Conservation (phyloP, 2,888 invertebrate species). For the Unio delphinus region DNA sequence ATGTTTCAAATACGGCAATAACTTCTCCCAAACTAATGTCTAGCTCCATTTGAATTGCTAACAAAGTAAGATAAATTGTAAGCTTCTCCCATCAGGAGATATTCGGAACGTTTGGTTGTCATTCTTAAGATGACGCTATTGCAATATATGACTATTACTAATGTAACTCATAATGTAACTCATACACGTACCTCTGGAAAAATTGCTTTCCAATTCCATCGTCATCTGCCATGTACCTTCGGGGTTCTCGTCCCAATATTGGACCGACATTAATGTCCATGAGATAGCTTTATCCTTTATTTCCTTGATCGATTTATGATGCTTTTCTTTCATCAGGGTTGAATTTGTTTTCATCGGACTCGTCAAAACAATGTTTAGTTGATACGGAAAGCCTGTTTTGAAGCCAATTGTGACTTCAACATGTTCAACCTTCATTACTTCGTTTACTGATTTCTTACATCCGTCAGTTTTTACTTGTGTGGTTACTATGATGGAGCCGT, state of each 20-base stretch:
- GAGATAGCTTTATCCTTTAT: not conserved
- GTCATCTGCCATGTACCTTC: constrained; percentile 14
- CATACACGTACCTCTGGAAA: too few relatives aligned
- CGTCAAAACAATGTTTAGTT: constrained; percentile 6
- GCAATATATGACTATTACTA: too few relatives aligned
- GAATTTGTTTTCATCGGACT: constrained; percentile 14
- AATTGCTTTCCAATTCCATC: constrained; percentile 5
- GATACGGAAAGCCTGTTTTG: constrained; percentile 8
- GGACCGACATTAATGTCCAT: constrained; percentile 24
- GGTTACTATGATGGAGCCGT: too few relatives aligned
- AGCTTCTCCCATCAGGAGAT: too few relatives aligned
- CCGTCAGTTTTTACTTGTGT: constrained; percentile 4
- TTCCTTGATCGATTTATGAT: not conserved
- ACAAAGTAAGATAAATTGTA: too few relatives aligned
- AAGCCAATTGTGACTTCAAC: constrained; percentile 13
- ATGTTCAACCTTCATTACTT: constrained; percentile 14
- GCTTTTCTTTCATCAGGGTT: constrained; percentile 10
- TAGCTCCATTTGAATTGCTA: too few relatives aligned
- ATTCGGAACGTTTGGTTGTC: too few relatives aligned
- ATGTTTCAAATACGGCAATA: too few relatives aligned
- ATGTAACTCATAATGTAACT: too few relatives aligned
- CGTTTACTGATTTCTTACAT: constrained; percentile 7
- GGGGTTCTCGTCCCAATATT: constrained; percentile 24
- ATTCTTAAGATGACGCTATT: too few relatives aligned
- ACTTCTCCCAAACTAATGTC: too few relatives aligned